phyloP scores from a whole-genome alignment of 2,797 vertebrate genomes.

The Limosa lapponica region DNA sequence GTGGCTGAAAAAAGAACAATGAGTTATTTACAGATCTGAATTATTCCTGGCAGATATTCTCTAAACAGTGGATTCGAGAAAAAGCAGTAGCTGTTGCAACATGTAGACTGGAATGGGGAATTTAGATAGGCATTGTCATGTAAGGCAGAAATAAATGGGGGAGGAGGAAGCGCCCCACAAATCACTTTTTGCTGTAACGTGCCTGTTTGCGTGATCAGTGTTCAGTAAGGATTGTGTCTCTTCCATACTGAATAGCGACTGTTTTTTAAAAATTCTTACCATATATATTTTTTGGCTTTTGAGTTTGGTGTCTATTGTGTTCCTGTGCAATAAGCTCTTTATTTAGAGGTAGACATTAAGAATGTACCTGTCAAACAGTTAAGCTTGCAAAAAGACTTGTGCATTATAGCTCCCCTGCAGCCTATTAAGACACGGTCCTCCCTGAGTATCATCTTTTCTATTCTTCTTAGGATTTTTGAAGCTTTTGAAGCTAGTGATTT shows the following conservation, averaged over 20 bases:
- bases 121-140: not conserved
- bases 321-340: not conserved
- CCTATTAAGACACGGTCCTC: not conserved
- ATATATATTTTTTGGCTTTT: not conserved
- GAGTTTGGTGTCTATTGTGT: not conserved
- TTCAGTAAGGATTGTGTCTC: not conserved
- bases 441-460: not conserved
- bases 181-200: not conserved
- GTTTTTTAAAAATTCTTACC: accelerated
- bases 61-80: not conserved
- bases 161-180: not conserved
- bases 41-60: not conserved
- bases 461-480: not conserved
- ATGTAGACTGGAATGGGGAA: not conserved
- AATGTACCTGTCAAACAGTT: not conserved
- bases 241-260: not conserved
- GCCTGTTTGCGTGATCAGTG: accelerated
- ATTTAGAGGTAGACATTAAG: not conserved
- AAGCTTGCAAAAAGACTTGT: not conserved
- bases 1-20: not conserved
- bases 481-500: constrained; percentile 31
- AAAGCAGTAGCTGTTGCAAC: not conserved
- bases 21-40: not conserved
- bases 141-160: not conserved
- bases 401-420: not conserved